A percentile compares a stretch with the other conserved stretches of the same genome.
Conservation (phyloP, 2,888 invertebrate genomes). For the Elmis aenea region DNA sequence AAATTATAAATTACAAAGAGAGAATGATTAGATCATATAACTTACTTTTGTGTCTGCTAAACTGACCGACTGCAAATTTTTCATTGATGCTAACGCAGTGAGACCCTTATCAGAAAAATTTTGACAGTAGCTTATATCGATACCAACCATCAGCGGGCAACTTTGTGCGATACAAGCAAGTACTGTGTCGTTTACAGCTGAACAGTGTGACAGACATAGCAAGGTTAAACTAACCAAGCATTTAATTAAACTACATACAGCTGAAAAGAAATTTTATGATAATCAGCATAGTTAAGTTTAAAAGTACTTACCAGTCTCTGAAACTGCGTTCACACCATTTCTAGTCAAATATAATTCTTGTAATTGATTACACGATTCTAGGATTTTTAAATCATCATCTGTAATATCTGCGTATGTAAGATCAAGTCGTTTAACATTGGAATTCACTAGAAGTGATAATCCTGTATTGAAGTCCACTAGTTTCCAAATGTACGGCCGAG, state of each 20-base stretch:
- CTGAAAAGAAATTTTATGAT: constrained; percentile 28
- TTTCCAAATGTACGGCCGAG: constrained; percentile 27
- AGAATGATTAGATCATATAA: constrained; percentile 4
- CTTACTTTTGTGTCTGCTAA: constrained; percentile 41
- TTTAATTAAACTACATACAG: constrained; percentile 33
- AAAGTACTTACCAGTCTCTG: constrained; percentile 25
- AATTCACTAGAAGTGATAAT: constrained; percentile 32
- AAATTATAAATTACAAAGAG: neutral
- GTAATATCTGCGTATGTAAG: constrained; percentile 33
- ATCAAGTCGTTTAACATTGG: constrained; percentile 32
- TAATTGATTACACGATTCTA: constrained; percentile 32
- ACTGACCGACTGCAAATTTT: constrained; percentile 35
- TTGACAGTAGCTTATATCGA: constrained; percentile 48
- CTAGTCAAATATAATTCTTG: constrained; percentile 32
- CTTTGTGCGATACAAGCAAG: constrained; percentile 49
- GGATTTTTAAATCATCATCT: constrained; percentile 35
- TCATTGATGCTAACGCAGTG: constrained; percentile 29
- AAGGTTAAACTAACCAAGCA: constrained; percentile 29
- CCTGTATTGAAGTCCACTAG: constrained; percentile 28
- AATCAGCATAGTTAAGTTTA: constrained; percentile 2
- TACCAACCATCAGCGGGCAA: constrained; percentile 46
- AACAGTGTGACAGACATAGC: constrained; percentile 34
- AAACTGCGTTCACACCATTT: constrained; percentile 24
- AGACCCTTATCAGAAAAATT: constrained; percentile 39
- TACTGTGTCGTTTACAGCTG: constrained; percentile 50